Evolutionary conservation across 1,140 invertebrate species (phyloP), one percentile per base, ranked within the genome.

Genomic region (Pogonomyrmex californicus): DNA sequence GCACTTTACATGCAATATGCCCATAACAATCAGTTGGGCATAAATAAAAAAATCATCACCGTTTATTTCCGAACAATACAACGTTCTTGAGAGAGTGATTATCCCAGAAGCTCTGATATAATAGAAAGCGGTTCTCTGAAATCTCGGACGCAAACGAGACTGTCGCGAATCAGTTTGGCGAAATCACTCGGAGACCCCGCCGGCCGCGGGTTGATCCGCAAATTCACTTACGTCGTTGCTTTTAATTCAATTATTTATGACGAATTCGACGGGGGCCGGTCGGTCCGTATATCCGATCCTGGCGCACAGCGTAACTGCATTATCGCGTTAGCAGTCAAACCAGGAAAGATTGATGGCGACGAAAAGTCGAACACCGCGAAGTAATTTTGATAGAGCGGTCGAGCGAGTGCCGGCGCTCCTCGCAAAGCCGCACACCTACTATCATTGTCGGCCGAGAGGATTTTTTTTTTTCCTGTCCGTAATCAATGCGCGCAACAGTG

Each of bases 211-310:
- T 23, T 51, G 79, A 87, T 86, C 86, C 82, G 75, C 63, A 87
- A 85, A 68, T 77, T 65, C 71, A 86, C 73, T 70, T 66, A 79
- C 56, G 33, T 77, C 71, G 73, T 76, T 65, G 73, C 47, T 85
- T 85, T 85, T 85, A 85, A 85, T 85, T 85, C 58, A 65, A 77
- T 85, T 85, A 85, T 77, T 78, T 85, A 85, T 77, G 83, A 85
- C 71, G 83, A 85, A 85, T 85, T 85, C 71, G 73, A 85, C 73
- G 71, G 56, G 71, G 56, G 41, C 33, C 30, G 81, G 47, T 54
- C 44, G 56, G 33, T 41, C 54, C 44, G 23, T 63, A 49, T 62
- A 41, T 70, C 49, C 23, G 38, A 14, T 23, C 17, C 49, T 23
- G 71, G 58, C 60, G 71, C 83, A 14, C 47, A 41, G 23, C 81